Evolutionary conservation across 2,113 vertebrate species (phyloP).

Genomic region (Pygoscelis antarcticus): DNA sequence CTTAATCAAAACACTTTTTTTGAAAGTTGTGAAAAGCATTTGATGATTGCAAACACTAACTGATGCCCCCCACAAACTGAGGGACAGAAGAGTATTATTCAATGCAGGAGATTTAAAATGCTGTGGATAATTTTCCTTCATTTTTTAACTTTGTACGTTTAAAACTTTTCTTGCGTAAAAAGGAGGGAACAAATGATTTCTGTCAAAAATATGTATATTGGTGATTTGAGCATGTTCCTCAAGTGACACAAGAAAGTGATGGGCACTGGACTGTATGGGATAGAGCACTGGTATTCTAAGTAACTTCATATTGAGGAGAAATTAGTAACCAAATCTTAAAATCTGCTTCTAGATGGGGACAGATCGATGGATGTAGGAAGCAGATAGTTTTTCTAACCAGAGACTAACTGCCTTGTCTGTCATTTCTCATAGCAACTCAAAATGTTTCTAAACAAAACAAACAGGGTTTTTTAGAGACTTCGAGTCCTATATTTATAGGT

Average conservation of each 20-base stretch:
- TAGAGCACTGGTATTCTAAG: neutral
- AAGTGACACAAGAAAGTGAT: neutral
- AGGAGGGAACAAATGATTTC: neutral
- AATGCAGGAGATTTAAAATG: neutral
- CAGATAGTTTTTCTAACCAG: neutral
- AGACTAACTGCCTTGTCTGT: neutral
- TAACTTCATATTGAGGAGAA: neutral
- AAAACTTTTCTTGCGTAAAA: neutral
- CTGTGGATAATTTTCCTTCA: neutral
- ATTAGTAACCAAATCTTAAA: neutral
- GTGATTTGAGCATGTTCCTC: neutral
- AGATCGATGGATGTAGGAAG: neutral
- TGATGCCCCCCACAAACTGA: neutral
- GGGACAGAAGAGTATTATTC: neutral
- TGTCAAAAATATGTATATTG: neutral
- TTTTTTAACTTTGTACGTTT: neutral
- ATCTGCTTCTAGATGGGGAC: neutral
- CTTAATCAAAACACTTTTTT: neutral
- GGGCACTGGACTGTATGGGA: neutral
- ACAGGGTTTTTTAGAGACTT: neutral
- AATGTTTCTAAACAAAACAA: neutral
- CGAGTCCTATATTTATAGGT: neutral
- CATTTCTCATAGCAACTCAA: neutral
- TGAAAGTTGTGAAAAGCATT: neutral
- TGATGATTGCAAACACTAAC: neutral